These are phyloP conservation scores for Cyanoderma ruficeps DNA, from an alignment of 2,113 vertebrate species.

Conservation along the genomic window DNA sequence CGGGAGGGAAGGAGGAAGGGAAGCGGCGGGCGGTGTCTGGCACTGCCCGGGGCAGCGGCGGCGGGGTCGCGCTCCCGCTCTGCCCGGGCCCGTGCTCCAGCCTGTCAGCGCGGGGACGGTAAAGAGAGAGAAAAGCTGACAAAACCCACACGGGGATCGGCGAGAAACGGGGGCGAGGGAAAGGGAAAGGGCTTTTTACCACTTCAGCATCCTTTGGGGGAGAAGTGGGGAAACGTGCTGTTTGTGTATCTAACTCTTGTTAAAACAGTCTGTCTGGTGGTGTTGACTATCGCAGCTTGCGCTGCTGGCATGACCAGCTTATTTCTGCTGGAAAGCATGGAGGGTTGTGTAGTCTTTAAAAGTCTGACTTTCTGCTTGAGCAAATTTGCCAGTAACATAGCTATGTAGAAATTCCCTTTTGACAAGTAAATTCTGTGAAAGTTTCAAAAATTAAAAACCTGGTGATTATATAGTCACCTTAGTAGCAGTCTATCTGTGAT, in stretches of 20 bases:
- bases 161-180: too few relatives aligned
- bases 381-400: rapidly evolving
- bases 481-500: neutral
- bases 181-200: neutral
- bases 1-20: neutral
- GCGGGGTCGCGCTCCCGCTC: neutral
- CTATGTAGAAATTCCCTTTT: neutral
- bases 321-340: neutral
- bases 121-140: neutral
- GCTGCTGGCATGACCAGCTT: neutral
- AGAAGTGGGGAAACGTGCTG: neutral
- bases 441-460: neutral
- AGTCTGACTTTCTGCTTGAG: neutral
- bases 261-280: neutral
- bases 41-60: neutral
- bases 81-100: neutral
- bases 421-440: neutral
- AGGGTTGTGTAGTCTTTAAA: neutral
- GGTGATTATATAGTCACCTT: neutral
- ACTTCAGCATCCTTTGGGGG: neutral
- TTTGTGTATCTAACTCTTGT: neutral
- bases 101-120: neutral
- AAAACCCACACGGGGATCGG: neutral
- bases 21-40: neutral
- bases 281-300: neutral